phyloP scores from a whole-genome alignment of 2,113 vertebrate species.

The Galbula dea region DNA sequence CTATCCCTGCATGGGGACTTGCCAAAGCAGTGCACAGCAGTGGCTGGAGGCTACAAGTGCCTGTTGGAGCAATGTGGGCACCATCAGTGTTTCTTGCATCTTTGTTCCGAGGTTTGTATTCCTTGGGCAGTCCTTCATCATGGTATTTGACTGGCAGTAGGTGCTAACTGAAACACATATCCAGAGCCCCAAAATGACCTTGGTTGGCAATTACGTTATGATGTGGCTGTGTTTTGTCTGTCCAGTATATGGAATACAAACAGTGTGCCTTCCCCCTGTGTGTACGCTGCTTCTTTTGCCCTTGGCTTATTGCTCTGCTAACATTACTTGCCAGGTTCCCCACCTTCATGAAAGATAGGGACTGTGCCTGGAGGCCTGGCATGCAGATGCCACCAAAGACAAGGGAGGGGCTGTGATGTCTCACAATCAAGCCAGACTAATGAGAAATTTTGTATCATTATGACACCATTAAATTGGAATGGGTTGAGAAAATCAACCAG shows the following conservation, averaged over 20 bases:
- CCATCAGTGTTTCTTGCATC: background rate
- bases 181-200: background rate
- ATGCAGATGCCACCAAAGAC: background rate
- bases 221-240: background rate
- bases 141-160: background rate
- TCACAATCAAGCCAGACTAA: background rate
- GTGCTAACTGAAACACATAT: background rate
- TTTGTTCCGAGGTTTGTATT: background rate
- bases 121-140: background rate
- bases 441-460: background rate
- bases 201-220: background rate
- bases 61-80: background rate
- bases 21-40: background rate
- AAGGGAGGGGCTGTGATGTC: background rate
- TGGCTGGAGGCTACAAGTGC: background rate
- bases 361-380: background rate
- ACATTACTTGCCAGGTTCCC: background rate
- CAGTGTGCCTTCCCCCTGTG: too few species aligned
- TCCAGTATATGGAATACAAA: background rate
- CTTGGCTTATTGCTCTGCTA: background rate
- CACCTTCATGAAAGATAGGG: background rate
- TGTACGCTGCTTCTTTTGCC: background rate
- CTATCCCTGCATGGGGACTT: background rate
- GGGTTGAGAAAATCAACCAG: slow-evolving; percentile 40
- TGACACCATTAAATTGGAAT: slow-evolving; percentile 45